phyloP scores from a whole-genome alignment of 1,140 invertebrate genomes.

The Aradophagus sp. region DNA sequence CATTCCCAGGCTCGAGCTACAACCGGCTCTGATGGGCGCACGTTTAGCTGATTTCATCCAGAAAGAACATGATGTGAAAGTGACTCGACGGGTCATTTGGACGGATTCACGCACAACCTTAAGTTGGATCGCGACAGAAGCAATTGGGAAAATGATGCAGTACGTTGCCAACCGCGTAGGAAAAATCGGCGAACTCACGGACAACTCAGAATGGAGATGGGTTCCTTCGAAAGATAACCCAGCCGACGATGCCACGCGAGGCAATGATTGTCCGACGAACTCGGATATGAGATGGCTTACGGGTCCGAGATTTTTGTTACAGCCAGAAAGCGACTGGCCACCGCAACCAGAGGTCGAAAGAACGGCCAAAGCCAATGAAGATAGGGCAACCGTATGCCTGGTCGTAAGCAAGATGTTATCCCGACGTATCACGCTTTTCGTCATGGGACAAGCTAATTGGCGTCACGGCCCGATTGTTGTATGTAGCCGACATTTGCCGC shows the following conservation, averaged over 20 bases:
- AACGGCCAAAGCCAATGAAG: too few species aligned
- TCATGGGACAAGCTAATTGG: conserved; percentile 4
- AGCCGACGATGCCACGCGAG: conserved; percentile 49
- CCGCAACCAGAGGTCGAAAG: not conserved
- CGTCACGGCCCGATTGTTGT: not conserved
- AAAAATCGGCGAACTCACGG: conserved; percentile 61
- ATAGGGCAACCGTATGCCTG: too few species aligned
- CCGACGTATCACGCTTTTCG: not conserved
- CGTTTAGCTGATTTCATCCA: conserved; percentile 8
- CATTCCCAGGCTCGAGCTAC: conserved; percentile 59
- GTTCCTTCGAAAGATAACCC: conserved; percentile 51
- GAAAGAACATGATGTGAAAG: too few species aligned
- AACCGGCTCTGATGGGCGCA: conserved; percentile 56
- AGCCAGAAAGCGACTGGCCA: not conserved
- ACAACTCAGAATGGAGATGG: conserved; percentile 48
- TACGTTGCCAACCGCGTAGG: conserved; percentile 68
- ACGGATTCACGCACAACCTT: conserved; percentile 56
- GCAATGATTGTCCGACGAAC: too few species aligned
- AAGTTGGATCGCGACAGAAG: conserved; percentile 22
- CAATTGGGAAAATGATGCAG: conserved; percentile 60
- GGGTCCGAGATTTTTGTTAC: not conserved
- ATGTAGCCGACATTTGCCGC: conserved; percentile 3
- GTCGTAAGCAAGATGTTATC: too few species aligned
- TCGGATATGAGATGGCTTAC: not conserved
- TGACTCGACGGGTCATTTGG: conserved; percentile 19